Evolutionary conservation across 2,113 vertebrate genomes (phyloP), one percentile per base, ranked within the genome.

Genomic region (Sakesphorus luctuosus): DNA sequence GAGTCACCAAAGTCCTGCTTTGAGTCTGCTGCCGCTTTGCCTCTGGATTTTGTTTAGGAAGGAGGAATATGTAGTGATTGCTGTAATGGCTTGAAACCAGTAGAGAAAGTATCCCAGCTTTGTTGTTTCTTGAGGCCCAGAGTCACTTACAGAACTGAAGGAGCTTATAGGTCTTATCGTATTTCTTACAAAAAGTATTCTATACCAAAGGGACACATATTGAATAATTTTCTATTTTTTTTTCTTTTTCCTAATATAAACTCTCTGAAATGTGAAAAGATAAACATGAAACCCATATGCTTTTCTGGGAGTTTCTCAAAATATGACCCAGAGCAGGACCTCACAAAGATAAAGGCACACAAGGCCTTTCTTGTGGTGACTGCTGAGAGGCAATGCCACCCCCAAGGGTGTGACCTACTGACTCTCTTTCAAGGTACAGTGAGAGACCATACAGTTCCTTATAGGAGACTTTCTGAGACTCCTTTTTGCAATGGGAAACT

Each of bases 391-490:
- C n/a, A 58, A 36, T 33, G 21, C 6, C 40, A 55, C 19, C 43
- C 17, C 29, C 2, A 0, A 35, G 7, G 23, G 19, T 9, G 2
- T 52, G 18, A 65, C 25, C 0, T 56, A 21, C 35, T 31, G 43
- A 33, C 18, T 19, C 10, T 56, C 7, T 47, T 63, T 52, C 0
- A 3, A 74, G 50, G 13, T 46, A 47, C 36, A 40, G 7, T 33
- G n/a, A 25, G 13, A 55, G 21, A 50, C 44, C 5, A 8, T 5
- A 20, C 0, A 0, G 10, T 52, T 26, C 52, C 36, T 66, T 28
- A 7, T 19, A 26, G 56, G 50, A 81, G 26, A 28, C 26, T 7
- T 79, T 67, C 11, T 20, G 43, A 50, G 55, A 44, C 6, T 62
- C 9, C 56, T 74, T 44, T 50, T 38, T 16, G 43, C 43, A 69